These are phyloP conservation scores for Homarus gammarus DNA, from an alignment of 2,888 invertebrate species.

Conservation along the genomic window DNA sequence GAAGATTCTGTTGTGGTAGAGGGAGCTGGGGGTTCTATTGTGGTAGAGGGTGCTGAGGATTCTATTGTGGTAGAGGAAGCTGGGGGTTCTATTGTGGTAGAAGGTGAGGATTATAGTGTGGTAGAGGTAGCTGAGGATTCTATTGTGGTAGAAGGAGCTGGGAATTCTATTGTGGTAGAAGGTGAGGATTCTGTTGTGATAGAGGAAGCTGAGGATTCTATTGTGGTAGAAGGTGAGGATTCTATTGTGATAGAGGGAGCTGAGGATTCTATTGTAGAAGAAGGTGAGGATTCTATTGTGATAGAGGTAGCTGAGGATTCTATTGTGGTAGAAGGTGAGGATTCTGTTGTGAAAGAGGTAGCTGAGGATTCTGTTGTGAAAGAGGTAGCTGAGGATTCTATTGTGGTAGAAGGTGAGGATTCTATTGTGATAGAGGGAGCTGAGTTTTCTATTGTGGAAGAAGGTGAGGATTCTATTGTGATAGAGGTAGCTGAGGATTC, in stretches of 20 bases:
- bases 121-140: too few relatives aligned
- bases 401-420: background rate
- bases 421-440: background rate
- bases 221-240: too few relatives aligned
- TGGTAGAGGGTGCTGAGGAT: background rate
- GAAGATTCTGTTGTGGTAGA: background rate
- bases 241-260: too few relatives aligned
- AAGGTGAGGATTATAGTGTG: background rate
- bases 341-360: background rate
- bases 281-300: too few relatives aligned
- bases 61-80: background rate
- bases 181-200: too few relatives aligned
- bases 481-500: background rate
- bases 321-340: too few relatives aligned
- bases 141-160: too few relatives aligned
- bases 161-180: too few relatives aligned
- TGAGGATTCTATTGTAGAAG: too few relatives aligned
- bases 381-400: background rate
- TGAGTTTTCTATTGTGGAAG: background rate
- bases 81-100: too few relatives aligned
- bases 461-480: background rate
- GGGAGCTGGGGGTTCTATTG: background rate
- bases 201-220: too few relatives aligned
- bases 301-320: too few relatives aligned
- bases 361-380: background rate